Conservation (phyloP, 2,888 invertebrate genomes). For the Chymomyza procnemis region DNA sequence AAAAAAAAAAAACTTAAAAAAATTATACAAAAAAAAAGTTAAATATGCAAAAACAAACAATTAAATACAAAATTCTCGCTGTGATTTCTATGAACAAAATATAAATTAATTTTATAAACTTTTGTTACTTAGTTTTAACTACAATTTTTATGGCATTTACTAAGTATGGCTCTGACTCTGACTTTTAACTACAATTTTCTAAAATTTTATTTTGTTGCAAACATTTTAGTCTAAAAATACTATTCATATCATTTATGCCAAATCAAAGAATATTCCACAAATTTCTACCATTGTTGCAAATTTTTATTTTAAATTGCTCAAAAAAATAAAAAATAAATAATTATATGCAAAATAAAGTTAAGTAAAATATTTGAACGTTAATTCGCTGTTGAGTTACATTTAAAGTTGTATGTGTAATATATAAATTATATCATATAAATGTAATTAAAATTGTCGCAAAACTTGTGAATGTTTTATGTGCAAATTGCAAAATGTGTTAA, state of each 20-base stretch:
- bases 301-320: not conserved
- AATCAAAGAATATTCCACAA: not conserved
- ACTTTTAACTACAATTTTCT: not conserved
- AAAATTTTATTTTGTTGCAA: not conserved
- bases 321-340: not conserved
- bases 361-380: not conserved
- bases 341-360: not conserved
- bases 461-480: constrained; percentile 41
- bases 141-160: not conserved
- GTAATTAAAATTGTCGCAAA: constrained; percentile 42
- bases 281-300: not conserved
- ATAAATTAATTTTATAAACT: constrained; percentile 55
- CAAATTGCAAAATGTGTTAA: constrained; percentile 46
- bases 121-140: constrained; percentile 64
- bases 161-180: not conserved
- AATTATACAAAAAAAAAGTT: constrained; percentile 4
- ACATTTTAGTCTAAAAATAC: no score
- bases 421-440: not conserved
- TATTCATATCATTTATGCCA: no score
- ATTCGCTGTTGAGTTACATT: not conserved
- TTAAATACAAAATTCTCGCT: constrained; percentile 61
- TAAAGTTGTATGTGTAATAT: not conserved
- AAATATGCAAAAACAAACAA: constrained; percentile 22
- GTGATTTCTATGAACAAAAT: constrained; percentile 66
- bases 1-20: constrained; percentile 40